These are phyloP conservation scores for Theristicus caerulescens DNA, from an alignment of 2,113 vertebrate genomes.

Conservation along the genomic window DNA sequence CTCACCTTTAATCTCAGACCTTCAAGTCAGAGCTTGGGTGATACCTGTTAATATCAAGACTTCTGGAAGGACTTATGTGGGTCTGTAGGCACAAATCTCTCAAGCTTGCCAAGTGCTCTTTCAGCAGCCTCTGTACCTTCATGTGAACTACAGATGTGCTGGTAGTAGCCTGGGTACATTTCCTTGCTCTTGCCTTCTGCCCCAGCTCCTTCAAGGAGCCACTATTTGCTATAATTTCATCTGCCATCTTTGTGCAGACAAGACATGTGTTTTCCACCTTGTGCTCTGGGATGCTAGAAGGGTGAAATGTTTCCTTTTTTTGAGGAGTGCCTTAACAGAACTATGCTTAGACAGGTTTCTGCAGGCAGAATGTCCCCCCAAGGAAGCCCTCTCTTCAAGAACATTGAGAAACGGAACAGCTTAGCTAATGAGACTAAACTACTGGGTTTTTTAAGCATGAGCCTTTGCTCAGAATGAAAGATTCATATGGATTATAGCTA, in stretches of 20 bases:
- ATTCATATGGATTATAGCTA: background rate
- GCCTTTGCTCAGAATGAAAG: background rate
- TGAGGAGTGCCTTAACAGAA: background rate
- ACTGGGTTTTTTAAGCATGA: background rate
- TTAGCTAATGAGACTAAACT: background rate
- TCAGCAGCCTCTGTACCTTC: background rate
- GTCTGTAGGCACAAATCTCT: background rate
- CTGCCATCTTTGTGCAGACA: background rate
- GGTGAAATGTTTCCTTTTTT: background rate
- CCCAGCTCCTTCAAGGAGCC: background rate
- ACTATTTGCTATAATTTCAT: background rate
- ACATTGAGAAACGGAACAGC: background rate
- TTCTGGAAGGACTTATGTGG: background rate
- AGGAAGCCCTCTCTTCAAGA: background rate
- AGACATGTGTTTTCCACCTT: background rate
- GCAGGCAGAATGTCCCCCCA: background rate
- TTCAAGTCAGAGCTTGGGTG: background rate
- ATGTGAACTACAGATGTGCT: background rate
- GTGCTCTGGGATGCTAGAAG: background rate
- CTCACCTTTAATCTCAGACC: background rate
- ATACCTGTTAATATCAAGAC: background rate
- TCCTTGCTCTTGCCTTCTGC: background rate
- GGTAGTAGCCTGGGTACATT: background rate
- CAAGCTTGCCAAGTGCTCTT: background rate
- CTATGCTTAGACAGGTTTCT: background rate